Base-by-base conservation (phyloP, 1,140 invertebrate genomes). In the Eciton burchellii region DNA sequence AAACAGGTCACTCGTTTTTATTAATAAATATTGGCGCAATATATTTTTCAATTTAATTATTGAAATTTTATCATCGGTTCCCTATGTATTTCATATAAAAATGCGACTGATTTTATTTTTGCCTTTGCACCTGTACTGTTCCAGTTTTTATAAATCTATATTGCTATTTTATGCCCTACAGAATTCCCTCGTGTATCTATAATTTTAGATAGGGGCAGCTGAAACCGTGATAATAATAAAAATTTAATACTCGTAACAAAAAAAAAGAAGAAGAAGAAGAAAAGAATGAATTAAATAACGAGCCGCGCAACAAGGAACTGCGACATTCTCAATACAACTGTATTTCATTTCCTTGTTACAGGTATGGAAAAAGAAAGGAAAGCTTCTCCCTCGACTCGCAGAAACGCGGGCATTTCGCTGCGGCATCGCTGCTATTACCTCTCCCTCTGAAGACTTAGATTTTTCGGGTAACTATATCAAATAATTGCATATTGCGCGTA, bases 381-480 rank as follows among this genome's bases (percentile, higher is more conserved):
- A 70, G 16, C 66, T 24, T 35, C 16, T 41, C 56, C n/a, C 63
- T 57, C 74, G 45, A 45, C 63, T 56, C 24, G 63, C 74, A 79
- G 63, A 79, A 35, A 68, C 21, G 54, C 16, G 47, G 16, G 43
- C 49, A 41, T n/a, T 79, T 57, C 56, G 70, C 54, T 45, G n/a
- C 21, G 35, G 47, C 12, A 49, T 49, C 56, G n/a, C 56, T 70
- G 63, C 57, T 35, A 35, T 35, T 35, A 35, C 1, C 49, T 66
- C 62, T 56, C 52, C 68, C 41, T 79, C 63, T 70, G 74, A 79
- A 21, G 35, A 79, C 52, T 79, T 79, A 29, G 24, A 16, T 49
- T 57, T 45, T 35, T 79, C 35, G 21, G 74, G 62, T 79, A 79
- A 79, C 24, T 70, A 79, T 57, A 16, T 68, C 43, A 79, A 79